Base-by-base conservation (phyloP, 2,113 vertebrate genomes). In the Colaptes auratus region DNA sequence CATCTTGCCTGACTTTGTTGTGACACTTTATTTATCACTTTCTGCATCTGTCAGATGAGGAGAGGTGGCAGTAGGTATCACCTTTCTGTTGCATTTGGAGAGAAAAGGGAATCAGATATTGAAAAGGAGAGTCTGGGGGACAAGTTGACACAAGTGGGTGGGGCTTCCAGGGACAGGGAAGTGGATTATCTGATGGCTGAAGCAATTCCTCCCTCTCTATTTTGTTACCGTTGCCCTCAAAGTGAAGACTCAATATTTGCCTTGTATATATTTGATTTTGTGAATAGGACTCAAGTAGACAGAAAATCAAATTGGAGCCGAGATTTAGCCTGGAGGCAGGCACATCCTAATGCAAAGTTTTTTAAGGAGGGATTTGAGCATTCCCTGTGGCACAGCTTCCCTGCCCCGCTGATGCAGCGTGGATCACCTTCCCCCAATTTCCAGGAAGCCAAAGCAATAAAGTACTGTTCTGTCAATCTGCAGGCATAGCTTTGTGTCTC, bases 361-460 rank as follows among this genome's bases (percentile, higher is more conserved):
- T 64, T 70, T 65, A 33, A 61, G 53, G 64, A 30, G 52, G 56
- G 55, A 69, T 72, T 72, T 81, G 58, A 83, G 44, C 52, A 28
- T 81, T 89, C 82, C 87, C 61, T 35, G 58, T 61, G 56, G 75
- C 61, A 42, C 21, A 53, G 30, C 61, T 76, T 89, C 82, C 50
- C 69, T 81, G 36, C 89, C 74, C 86, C 11, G 6, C 83, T 86
- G 71, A 58, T 78, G 53, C 86, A 58, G 33, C 36, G 21, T n/a
- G 66, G 48, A 67, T 74, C 59, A 60, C 3, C 72, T 96, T 86
- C 21, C 55, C 30, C 63, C 56, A 67, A 15, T 91, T 96, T 95
- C 78, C 77, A 87, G 30, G 36, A 94, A 56, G 92, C 86, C 48
- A 77, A 86, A 91, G 82, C 89, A 92, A 82, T 88, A 90, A 95